A percentile compares a stretch with the other conserved stretches of the same genome.
phyloP scores from a whole-genome alignment of 2,113 vertebrate genomes.

The Pandion haliaetus region DNA sequence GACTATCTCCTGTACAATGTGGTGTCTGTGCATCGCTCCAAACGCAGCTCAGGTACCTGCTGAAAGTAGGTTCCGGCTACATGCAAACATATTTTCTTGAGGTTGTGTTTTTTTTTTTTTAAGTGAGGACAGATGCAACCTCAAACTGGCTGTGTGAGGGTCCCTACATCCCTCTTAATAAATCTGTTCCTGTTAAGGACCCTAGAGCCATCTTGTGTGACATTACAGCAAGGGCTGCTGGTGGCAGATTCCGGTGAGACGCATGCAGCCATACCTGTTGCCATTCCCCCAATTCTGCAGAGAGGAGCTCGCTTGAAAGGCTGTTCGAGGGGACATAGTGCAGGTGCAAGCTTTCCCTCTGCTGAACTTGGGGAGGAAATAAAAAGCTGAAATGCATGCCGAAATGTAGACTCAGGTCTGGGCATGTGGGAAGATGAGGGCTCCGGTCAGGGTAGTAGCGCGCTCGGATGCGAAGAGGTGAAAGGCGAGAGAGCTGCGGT shows the following conservation, averaged over 20 bases:
- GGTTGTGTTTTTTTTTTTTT: too few relatives aligned
- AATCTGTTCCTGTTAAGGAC: background rate
- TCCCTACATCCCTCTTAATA: background rate
- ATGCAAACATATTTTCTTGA: background rate
- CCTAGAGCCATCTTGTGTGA: background rate
- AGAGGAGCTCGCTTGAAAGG: background rate
- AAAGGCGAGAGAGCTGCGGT: background rate
- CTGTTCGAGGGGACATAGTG: background rate
- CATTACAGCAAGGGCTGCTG: background rate
- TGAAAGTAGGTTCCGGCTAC: background rate
- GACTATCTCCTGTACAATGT: background rate
- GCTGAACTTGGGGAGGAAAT: background rate
- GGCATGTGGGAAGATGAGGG: background rate
- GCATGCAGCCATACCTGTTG: background rate
- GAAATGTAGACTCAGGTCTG: background rate
- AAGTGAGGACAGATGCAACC: background rate
- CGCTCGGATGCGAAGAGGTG: background rate
- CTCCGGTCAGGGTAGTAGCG: background rate
- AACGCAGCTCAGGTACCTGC: background rate
- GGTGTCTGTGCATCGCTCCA: background rate
- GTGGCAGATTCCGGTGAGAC: background rate
- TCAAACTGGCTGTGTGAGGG: background rate
- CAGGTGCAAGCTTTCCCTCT: background rate
- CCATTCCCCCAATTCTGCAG: background rate
- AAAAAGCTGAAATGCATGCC: background rate